These are phyloP conservation scores for Catostomus latipinnis DNA, from an alignment of 2,797 vertebrate genomes.

Conservation along the genomic window DNA sequence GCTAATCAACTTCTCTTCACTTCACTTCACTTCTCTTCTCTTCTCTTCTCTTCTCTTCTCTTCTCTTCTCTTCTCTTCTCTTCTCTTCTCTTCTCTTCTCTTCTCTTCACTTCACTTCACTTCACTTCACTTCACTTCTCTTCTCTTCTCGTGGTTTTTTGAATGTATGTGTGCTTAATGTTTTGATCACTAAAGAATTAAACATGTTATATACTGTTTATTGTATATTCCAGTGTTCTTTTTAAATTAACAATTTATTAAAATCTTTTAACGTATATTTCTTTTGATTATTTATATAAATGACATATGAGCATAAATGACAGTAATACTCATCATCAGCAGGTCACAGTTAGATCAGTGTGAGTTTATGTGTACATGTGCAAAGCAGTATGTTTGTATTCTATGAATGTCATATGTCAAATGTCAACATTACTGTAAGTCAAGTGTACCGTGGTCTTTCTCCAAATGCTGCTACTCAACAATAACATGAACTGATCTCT, in stretches of 20 bases:
- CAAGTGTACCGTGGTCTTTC: neutral
- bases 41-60: too few relatives aligned
- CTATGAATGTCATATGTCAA: constrained; percentile 25
- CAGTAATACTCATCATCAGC: constrained; percentile 23
- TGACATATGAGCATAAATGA: neutral
- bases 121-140: neutral
- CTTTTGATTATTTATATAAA: too few relatives aligned
- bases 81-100: too few relatives aligned
- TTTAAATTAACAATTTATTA: too few relatives aligned
- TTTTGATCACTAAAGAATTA: too few relatives aligned
- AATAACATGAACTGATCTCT: neutral
- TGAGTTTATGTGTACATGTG: neutral
- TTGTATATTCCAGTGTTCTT: too few relatives aligned
- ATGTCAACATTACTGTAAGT: neutral
- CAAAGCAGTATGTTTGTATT: constrained; percentile 14
- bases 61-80: neutral
- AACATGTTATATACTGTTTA: too few relatives aligned
- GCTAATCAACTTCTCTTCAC: too few relatives aligned
- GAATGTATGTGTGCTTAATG: too few relatives aligned
- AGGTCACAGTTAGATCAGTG: neutral
- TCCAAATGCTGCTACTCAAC: neutral
- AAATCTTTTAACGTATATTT: too few relatives aligned
- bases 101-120: too few relatives aligned
- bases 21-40: too few relatives aligned
- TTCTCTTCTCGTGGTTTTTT: neutral